These are phyloP conservation scores for Ichneumoninae sp. DNA, from an alignment of 2,888 invertebrate species.

Conservation along the genomic window DNA sequence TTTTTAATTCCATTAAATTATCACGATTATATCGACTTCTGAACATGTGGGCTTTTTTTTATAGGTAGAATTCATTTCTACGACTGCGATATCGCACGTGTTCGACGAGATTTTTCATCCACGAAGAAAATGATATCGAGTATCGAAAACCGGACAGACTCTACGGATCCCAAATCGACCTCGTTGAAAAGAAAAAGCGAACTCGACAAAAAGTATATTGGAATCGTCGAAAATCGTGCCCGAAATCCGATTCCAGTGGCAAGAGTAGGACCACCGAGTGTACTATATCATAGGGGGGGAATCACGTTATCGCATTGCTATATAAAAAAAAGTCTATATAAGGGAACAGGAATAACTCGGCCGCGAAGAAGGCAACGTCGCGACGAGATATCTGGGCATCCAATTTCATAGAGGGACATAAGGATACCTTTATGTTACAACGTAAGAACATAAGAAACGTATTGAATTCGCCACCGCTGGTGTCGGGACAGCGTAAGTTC, in stretches of 20 bases:
- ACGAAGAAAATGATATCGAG: neutral
- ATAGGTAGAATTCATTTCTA: neutral
- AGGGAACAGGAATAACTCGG: neutral
- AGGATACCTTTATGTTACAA: neutral
- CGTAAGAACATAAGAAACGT: neutral
- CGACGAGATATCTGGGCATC: constrained; percentile 18
- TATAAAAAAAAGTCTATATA: constrained; percentile 14
- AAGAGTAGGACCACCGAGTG: constrained; percentile 27
- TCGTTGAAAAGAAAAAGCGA: constrained; percentile 12
- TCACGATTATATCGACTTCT: neutral
- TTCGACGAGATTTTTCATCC: neutral
- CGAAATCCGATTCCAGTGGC: constrained; percentile 27
- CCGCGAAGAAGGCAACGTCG: neutral
- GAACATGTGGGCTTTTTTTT: neutral
- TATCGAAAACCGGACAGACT: constrained; percentile 13
- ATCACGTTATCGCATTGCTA: constrained; percentile 30
- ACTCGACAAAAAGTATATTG: constrained; percentile 38
- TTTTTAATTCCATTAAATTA: neutral
- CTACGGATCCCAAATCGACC: constrained; percentile 10
- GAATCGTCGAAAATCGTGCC: constrained; percentile 28
- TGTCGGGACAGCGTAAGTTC: neutral
- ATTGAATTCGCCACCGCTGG: neutral
- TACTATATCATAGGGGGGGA: constrained; percentile 13
- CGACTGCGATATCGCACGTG: neutral
- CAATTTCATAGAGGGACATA: constrained; percentile 28